These are phyloP conservation scores for Lutjanus argentimaculatus DNA, from an alignment of 2,797 vertebrate species.

Conservation along the genomic window DNA sequence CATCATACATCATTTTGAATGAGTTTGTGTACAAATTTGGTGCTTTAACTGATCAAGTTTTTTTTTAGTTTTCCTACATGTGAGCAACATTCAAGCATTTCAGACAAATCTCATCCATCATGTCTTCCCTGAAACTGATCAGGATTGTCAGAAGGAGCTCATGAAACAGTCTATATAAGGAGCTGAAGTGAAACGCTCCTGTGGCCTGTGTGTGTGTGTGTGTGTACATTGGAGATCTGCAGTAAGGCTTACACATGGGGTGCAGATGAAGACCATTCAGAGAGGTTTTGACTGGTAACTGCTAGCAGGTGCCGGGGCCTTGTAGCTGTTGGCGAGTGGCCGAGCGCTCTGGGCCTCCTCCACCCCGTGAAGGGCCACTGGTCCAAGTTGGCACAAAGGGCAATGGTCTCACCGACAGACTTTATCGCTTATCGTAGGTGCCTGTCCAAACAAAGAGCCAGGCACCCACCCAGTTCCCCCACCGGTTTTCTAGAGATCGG, in stretches of 20 bases:
- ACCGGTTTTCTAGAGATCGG: slow-evolving; percentile 76
- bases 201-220: slow-evolving; percentile 3
- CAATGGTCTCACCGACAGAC: slow-evolving; percentile 56
- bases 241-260: slow-evolving; percentile 74
- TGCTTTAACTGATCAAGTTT: not conserved
- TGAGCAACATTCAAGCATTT: not conserved
- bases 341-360: slow-evolving; percentile 55
- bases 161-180: slow-evolving; percentile 82
- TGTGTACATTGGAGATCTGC: slow-evolving; percentile 35
- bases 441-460: slow-evolving; percentile 85
- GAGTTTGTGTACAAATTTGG: not conserved
- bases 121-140: slow-evolving; percentile 23
- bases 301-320: slow-evolving; percentile 87
- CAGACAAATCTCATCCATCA: slow-evolving; percentile 21
- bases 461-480: slow-evolving; percentile 76
- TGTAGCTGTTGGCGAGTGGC: slow-evolving; percentile 76
- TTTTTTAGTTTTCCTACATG: not conserved
- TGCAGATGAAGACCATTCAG: slow-evolving; percentile 77
- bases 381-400: slow-evolving; percentile 79
- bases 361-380: slow-evolving; percentile 26
- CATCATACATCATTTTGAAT: not conserved
- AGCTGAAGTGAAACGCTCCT: slow-evolving; percentile 64
- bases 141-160: slow-evolving; percentile 42
- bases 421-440: slow-evolving; percentile 71
- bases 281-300: slow-evolving; percentile 79